Percentiles rank a stretch among this genome's conserved stretches.
phyloP scores from a whole-genome alignment of 2,797 vertebrate genomes.

The Ceryle rudis region DNA sequence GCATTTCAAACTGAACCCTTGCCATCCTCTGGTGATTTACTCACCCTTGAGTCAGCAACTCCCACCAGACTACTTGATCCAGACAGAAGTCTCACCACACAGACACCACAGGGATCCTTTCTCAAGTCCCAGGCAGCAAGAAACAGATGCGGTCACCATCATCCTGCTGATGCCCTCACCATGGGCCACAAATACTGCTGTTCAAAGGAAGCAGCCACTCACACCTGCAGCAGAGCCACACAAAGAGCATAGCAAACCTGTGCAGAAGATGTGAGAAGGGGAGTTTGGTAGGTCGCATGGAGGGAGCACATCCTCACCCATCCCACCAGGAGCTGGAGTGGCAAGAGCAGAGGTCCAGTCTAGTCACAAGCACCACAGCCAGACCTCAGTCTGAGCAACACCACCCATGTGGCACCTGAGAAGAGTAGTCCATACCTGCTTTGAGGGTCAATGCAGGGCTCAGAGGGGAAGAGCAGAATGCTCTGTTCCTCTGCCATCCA shows the following conservation, averaged over 20 bases:
- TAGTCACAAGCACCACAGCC: not conserved
- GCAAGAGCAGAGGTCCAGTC: not conserved
- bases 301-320: not conserved
- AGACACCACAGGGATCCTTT: fast-evolving
- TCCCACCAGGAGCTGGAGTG: not conserved
- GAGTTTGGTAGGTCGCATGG: not conserved
- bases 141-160: not conserved
- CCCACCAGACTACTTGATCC: not conserved
- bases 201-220: not conserved
- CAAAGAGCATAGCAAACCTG: not conserved
- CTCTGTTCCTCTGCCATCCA: not conserved
- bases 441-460: no score
- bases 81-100: not conserved
- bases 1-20: not conserved
- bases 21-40: fast-evolving
- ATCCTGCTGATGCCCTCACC: not conserved
- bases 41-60: not conserved
- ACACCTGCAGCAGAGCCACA: not conserved
- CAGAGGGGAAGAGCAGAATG: not conserved
- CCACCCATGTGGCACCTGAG: not conserved
- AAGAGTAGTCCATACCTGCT: fast-evolving
- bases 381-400: not conserved
- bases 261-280: fast-evolving
- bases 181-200: not conserved
- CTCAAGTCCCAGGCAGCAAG: not conserved